A percentile compares a stretch with the other conserved stretches of the same genome.
phyloP scores from a whole-genome alignment of 2,797 vertebrate genomes.

The Propithecus perrieri region DNA sequence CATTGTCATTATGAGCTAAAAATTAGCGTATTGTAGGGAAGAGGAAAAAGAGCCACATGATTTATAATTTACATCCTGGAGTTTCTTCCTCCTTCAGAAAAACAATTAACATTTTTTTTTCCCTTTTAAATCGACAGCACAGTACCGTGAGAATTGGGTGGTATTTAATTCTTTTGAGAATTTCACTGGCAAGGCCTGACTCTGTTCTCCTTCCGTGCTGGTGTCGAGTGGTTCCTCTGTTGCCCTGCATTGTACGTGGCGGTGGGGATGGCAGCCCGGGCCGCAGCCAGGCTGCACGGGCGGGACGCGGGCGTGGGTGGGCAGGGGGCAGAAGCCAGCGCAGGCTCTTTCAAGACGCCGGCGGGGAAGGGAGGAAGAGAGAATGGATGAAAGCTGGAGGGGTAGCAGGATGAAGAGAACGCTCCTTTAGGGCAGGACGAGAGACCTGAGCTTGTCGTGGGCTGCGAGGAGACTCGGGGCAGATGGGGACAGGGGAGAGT shows the following conservation, averaged over 20 bases:
- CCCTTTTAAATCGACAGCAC: slow-evolving; percentile 44
- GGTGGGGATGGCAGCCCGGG: background rate
- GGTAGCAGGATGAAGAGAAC: background rate
- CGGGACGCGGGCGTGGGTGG: background rate
- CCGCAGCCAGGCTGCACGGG: background rate
- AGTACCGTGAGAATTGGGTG: slow-evolving; percentile 41
- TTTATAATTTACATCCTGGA: slow-evolving; percentile 63
- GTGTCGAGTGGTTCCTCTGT: background rate
- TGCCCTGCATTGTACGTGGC: background rate
- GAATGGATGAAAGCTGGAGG: background rate
- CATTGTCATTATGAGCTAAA: slow-evolving; percentile 6
- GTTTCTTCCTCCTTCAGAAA: slow-evolving; percentile 66
- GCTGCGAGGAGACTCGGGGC: background rate
- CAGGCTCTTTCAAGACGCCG: background rate
- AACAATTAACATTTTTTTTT: slow-evolving; percentile 49
- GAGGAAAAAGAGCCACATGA: slow-evolving; percentile 47
- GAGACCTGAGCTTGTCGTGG: background rate
- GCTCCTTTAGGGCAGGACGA: background rate
- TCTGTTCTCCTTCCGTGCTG: background rate
- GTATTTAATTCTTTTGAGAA: slow-evolving; percentile 47
- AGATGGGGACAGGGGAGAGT: background rate
- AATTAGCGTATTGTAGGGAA: slow-evolving; percentile 42
- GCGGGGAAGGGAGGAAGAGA: background rate
- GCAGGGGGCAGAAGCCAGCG: background rate
- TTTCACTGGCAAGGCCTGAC: background rate